phyloP scores from a whole-genome alignment of 2,888 invertebrate species.

The Arrhopalites spinosus region DNA sequence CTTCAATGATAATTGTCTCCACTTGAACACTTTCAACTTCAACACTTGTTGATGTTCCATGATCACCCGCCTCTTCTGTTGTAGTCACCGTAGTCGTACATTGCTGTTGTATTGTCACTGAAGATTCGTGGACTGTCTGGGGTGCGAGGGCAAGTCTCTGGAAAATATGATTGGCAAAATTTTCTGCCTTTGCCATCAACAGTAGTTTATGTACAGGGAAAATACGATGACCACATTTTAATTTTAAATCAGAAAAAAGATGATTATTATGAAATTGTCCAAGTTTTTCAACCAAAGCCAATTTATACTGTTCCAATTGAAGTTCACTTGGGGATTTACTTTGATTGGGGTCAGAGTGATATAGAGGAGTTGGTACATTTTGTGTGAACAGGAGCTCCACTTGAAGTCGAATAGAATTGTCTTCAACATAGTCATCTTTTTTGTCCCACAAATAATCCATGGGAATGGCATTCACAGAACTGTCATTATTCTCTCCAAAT shows the following conservation, averaged over 20 bases:
- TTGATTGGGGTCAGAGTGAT: too few relatives aligned
- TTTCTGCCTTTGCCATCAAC: neutral
- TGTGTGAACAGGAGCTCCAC: constrained; percentile 18
- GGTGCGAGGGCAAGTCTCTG: too few relatives aligned
- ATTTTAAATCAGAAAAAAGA: neutral
- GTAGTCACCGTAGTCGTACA: too few relatives aligned
- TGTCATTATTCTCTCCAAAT: constrained; percentile 20
- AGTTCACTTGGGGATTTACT: neutral
- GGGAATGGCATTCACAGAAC: constrained; percentile 8
- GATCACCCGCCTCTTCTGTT: too few relatives aligned
- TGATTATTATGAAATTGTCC: neutral
- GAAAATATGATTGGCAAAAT: neutral
- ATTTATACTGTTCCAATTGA: neutral
- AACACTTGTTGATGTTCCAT: neutral
- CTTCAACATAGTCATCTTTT: neutral
- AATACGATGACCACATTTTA: neutral
- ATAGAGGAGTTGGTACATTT: neutral
- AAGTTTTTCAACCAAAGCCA: neutral
- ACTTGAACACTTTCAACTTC: too few relatives aligned
- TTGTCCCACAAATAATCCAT: neutral
- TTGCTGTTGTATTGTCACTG: too few relatives aligned
- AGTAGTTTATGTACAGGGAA: neutral
- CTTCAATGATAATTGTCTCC: neutral
- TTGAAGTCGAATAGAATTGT: constrained; percentile 3
- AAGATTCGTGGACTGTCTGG: too few relatives aligned